Evolutionary conservation across 2,113 vertebrate genomes (phyloP).

Genomic region (Sitta europaea): DNA sequence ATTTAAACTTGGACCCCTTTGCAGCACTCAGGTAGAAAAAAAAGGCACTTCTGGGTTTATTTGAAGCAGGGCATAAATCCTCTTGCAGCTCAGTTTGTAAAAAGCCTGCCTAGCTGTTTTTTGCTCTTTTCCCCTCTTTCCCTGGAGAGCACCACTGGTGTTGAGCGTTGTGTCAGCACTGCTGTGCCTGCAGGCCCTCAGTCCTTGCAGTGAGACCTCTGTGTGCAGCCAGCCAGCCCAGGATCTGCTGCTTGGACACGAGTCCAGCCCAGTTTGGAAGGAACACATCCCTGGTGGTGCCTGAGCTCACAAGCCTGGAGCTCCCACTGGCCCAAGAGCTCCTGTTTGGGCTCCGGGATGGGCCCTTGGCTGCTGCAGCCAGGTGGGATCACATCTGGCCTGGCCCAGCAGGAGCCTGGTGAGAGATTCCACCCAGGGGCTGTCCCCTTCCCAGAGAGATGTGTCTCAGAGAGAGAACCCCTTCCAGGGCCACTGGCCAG

Average conservation of each 20-base stretch:
- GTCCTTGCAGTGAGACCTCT: not conserved
- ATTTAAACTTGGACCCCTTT: not conserved
- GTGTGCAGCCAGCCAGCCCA: not conserved
- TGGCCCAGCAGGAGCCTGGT: no score
- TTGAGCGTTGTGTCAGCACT: not conserved
- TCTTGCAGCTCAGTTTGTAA: not conserved
- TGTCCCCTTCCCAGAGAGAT: no score
- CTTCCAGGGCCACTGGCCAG: no score
- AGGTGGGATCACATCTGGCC: not conserved
- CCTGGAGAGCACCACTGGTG: not conserved
- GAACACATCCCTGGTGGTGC: not conserved
- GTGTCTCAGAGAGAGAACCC: no score
- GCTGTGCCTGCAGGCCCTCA: not conserved
- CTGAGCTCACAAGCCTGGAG: not conserved
- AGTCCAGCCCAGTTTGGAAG: not conserved
- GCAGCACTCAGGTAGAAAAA: not conserved
- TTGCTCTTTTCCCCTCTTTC: not conserved
- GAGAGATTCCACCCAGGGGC: no score
- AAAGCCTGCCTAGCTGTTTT: accelerated
- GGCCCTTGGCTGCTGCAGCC: not conserved
- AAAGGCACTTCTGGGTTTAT: not conserved
- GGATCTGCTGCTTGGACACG: not conserved
- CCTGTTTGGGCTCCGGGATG: not conserved
- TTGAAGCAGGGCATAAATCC: not conserved
- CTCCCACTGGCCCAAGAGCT: not conserved